phyloP scores from a whole-genome alignment of 1,140 invertebrate genomes.

The Ctenoplectra terminalis region DNA sequence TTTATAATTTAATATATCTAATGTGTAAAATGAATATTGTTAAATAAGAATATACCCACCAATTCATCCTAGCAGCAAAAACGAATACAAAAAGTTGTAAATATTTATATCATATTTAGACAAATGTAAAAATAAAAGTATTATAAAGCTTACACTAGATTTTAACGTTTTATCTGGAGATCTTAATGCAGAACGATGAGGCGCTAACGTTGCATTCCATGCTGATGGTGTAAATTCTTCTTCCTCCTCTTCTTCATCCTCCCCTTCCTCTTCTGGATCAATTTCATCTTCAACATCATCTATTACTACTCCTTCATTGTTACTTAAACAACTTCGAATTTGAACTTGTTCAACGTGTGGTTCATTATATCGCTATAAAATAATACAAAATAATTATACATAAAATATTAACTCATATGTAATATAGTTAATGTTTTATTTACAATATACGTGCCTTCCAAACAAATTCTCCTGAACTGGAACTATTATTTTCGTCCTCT shows the following conservation, averaged over 20 bases:
- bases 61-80: slow-evolving; percentile 79
- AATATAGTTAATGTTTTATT: slow-evolving; percentile 16
- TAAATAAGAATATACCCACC: slow-evolving; percentile 75
- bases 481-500: slow-evolving; percentile 79
- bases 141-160: slow-evolving; percentile 74
- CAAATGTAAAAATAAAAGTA: slow-evolving; percentile 4
- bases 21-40: background rate
- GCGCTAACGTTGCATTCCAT: slow-evolving; percentile 84
- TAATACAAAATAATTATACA: slow-evolving; percentile 23
- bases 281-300: slow-evolving; percentile 48
- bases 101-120: slow-evolving; percentile 25
- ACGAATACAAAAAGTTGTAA: slow-evolving; percentile 53
- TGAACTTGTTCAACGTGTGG: slow-evolving; percentile 66
- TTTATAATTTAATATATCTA: slow-evolving; percentile 32
- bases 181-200: slow-evolving; percentile 83
- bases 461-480: slow-evolving; percentile 89
- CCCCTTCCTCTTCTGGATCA: slow-evolving; percentile 76
- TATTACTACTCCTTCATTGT: slow-evolving; percentile 40
- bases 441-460: slow-evolving; percentile 85
- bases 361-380: slow-evolving; percentile 72
- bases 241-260: slow-evolving; percentile 78
- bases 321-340: slow-evolving; percentile 53
- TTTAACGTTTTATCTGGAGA: slow-evolving; percentile 83
- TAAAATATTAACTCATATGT: background rate
- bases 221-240: slow-evolving; percentile 85